phyloP scores from a whole-genome alignment of 2,888 invertebrate species.

The Strigamia transsilvanica region DNA sequence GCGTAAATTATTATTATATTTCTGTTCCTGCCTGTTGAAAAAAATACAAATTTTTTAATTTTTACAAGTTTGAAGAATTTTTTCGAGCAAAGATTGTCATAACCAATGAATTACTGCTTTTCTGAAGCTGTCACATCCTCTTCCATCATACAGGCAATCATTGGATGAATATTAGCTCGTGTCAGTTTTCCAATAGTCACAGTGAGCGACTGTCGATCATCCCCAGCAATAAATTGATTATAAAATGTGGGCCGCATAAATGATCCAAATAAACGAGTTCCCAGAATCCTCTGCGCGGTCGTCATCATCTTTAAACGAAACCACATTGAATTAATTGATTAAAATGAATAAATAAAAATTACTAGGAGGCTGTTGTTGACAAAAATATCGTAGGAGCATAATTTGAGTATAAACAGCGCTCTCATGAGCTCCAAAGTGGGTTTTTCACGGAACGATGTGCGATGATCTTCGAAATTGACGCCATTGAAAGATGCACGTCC shows the following conservation, averaged over 20 bases:
- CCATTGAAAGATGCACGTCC: neutral
- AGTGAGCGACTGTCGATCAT: conserved; percentile 60
- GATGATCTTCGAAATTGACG: conserved; percentile 61
- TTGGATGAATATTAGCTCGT: conserved; percentile 61
- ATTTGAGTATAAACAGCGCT: conserved; percentile 64
- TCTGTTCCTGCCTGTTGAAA: conserved; percentile 53
- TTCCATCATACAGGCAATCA: conserved; percentile 65
- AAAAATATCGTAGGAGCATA: conserved; percentile 64
- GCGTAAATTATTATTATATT: conserved; percentile 33
- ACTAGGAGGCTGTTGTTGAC: conserved; percentile 66
- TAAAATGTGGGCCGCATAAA: conserved; percentile 64
- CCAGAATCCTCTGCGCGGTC: conserved; percentile 59
- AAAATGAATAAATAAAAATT: conserved; percentile 52
- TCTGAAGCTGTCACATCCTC: conserved; percentile 61
- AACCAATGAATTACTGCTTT: conserved; percentile 52
- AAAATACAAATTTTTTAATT: conserved; percentile 52
- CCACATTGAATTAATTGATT: conserved; percentile 55
- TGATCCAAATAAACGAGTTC: conserved; percentile 59
- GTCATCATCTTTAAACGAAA: conserved; percentile 56
- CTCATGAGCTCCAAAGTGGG: conserved; percentile 64
- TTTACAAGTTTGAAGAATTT: neutral
- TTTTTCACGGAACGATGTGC: conserved; percentile 64
- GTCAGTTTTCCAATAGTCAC: conserved; percentile 60
- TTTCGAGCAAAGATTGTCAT: neutral
- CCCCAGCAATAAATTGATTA: conserved; percentile 67